phyloP scores from a whole-genome alignment of 2,797 vertebrate genomes.

The Muraenolepis orangiensis region DNA sequence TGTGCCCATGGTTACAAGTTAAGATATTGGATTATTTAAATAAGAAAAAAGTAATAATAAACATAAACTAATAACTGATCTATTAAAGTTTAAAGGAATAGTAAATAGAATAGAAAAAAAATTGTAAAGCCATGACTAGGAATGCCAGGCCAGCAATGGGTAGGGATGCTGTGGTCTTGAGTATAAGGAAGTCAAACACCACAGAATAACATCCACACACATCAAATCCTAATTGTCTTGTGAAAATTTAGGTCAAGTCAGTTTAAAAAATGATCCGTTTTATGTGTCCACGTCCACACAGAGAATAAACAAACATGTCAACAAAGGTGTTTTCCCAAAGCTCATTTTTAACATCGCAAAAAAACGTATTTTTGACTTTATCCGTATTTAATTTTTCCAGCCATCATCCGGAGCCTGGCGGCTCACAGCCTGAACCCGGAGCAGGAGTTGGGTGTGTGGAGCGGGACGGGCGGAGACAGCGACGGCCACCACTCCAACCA shows the following conservation, averaged over 20 bases:
- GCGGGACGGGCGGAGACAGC: conserved; percentile 82
- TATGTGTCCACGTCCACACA: neutral
- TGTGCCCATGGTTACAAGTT: neutral
- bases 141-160: too few species aligned
- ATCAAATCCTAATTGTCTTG: neutral
- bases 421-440: conserved; percentile 93
- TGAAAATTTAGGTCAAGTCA: neutral
- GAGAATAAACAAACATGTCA: neutral
- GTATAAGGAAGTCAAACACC: too few species aligned
- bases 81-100: too few species aligned
- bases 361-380: neutral
- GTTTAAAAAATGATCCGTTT: neutral
- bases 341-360: neutral
- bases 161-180: too few species aligned
- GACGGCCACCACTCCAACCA: conserved; percentile 94
- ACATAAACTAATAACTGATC: too few species aligned
- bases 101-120: too few species aligned
- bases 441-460: conserved; percentile 92
- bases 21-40: neutral
- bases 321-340: neutral
- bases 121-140: too few species aligned
- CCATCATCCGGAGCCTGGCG: conserved; percentile 94
- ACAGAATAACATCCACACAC: neutral
- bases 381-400: conserved; percentile 56
- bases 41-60: neutral